Evolutionary conservation across 1,140 invertebrate genomes (phyloP), one percentile per base, ranked within the genome.

Genomic region (Ganaspis sp.): DNA sequence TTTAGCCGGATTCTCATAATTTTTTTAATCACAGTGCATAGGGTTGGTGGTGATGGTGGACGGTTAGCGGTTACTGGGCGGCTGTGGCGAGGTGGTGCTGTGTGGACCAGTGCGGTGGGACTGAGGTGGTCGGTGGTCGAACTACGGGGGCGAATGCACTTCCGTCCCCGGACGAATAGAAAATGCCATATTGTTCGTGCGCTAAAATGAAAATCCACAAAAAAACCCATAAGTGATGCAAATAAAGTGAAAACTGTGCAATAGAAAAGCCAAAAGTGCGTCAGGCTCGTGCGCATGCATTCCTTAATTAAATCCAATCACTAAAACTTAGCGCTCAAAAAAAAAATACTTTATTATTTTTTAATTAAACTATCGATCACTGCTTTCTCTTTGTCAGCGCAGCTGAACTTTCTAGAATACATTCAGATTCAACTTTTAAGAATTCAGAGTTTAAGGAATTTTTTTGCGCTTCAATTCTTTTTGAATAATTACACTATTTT

Each of bases 111-210:
- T 92, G 89, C 88, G 89, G 89, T 92, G 91, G 87, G 92, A 92
- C 90, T 87, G 89, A 90, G 88, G 91, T 92, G 85, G 91, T 91
- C 89, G 91, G 90, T 87, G 91, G 90, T 87, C 93, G 90, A 89
- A 93, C 89, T 89, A 93, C 92, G 84, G 93, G 92, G 84, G 93
- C 92, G 91, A 94, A 93, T 86, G 93, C 92, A 91, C 92, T 93
- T 87, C 88, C 87, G 85, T 91, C 90, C 83, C 90, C 87, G 87
- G 91, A 90, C 83, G 90, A 86, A 90, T 90, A 91, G 90, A 90
- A 91, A 89, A 92, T 90, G 85, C 89, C 86, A 85, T 88, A 90
- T 84, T 91, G 91, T 89, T 91, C 91, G 93, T 92, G 91, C 87
- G 92, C 93, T 93, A 93, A 93, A 94, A 92, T 92, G 90, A 92